phyloP scores from a whole-genome alignment of 2,888 invertebrate species.

The Mesorhabditis belari region DNA sequence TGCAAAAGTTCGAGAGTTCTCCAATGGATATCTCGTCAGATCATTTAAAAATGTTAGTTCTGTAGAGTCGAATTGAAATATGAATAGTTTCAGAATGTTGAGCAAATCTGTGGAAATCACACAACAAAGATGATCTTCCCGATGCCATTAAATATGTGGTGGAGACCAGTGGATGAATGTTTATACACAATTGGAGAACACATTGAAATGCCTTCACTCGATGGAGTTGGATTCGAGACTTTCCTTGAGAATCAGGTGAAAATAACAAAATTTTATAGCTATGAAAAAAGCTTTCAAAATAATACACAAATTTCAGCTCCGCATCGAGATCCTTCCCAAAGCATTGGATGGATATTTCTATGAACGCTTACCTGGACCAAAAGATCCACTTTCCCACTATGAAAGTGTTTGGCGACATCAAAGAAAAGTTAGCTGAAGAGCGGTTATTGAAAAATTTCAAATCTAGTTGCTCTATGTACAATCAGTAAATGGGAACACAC shows the following conservation, averaged over 20 bases:
- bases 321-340: not conserved
- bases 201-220: not conserved
- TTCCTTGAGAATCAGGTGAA: not conserved
- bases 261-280: no score
- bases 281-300: not conserved
- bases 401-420: not conserved
- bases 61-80: not conserved
- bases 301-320: not conserved
- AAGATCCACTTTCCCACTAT: not conserved
- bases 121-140: not conserved
- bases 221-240: not conserved
- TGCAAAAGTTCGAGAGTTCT: not conserved
- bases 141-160: not conserved
- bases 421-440: no score
- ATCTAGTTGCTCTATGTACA: no score
- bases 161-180: not conserved
- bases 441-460: no score
- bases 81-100: not conserved
- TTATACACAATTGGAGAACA: not conserved
- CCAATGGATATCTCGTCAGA: not conserved
- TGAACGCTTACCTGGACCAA: not conserved
- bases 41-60: not conserved
- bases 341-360: not conserved
- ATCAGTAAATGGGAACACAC: no score
- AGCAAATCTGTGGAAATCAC: not conserved